A percentile compares a stretch with the other conserved stretches of the same genome.
These are phyloP conservation scores for Monoplex corrugatus DNA, from an alignment of 2,888 invertebrate species.

Conservation along the genomic window DNA sequence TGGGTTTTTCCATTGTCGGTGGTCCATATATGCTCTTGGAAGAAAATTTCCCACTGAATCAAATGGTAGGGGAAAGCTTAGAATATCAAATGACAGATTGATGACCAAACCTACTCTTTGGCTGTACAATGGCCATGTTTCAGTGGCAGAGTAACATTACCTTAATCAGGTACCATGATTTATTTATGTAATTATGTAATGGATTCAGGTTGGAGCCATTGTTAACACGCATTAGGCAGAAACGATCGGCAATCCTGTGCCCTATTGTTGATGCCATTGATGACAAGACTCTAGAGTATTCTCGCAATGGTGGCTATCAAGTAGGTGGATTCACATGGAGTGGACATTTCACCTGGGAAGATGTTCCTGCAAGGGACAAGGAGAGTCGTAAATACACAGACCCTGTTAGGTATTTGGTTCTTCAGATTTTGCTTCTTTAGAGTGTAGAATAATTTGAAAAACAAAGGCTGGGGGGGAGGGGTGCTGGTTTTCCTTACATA, in stretches of 20 bases:
- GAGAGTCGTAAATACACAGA: conserved; percentile 66
- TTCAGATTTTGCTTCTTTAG: background rate
- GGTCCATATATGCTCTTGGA: no score
- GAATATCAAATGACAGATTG: no score
- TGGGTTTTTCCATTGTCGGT: no score
- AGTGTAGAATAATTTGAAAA: no score
- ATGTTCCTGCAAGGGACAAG: conserved; percentile 62
- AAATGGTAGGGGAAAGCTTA: no score
- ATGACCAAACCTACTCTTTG: conserved; percentile 42
- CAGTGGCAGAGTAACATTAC: no score
- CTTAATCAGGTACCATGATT: no score
- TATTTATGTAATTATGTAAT: no score
- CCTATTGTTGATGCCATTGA: conserved; percentile 97
- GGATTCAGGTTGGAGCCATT: conserved; percentile 91
- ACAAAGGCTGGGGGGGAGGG: no score
- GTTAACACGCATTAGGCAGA: conserved; percentile 90
- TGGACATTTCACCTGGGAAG: conserved; percentile 93
- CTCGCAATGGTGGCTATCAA: conserved; percentile 63
- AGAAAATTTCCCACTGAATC: no score
- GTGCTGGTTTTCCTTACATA: no score
- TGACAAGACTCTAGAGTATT: conserved; percentile 85
- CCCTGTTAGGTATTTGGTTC: conserved; percentile 70
- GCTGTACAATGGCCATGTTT: no score
- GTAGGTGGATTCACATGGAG: conserved; percentile 82
- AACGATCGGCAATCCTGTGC: conserved; percentile 89